Conservation (phyloP, 1,140 invertebrate species). For the Caerostris extrusa region DNA sequence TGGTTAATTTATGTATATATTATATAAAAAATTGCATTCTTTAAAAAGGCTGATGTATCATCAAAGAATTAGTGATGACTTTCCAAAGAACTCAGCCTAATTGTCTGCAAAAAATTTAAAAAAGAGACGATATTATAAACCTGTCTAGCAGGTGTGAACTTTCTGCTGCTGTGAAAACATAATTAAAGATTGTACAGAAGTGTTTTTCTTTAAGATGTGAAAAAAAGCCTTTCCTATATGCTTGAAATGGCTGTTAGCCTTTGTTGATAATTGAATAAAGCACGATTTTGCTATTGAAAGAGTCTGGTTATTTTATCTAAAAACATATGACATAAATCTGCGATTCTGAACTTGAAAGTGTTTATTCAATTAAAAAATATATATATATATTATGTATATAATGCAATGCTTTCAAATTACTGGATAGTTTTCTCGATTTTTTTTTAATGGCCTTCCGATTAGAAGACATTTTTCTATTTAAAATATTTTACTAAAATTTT, state of each 20-base stretch:
- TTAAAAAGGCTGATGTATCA: conserved; percentile 70
- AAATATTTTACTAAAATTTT: too few relatives aligned
- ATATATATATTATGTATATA: too few relatives aligned
- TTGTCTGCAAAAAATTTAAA: conserved; percentile 43
- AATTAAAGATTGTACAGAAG: conserved; percentile 75
- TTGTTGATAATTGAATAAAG: conserved; percentile 78
- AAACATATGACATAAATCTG: too few relatives aligned
- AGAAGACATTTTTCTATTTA: too few relatives aligned
- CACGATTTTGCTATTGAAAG: conserved; percentile 77
- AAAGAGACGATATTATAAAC: conserved; percentile 47
- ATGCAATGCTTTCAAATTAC: too few relatives aligned
- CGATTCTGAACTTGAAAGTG: too few relatives aligned
- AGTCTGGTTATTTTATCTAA: neutral
- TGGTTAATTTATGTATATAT: conserved; percentile 73
- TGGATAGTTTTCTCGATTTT: too few relatives aligned
- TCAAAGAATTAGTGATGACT: conserved; percentile 65
- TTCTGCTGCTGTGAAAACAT: conserved; percentile 60
- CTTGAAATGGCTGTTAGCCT: conserved; percentile 76
- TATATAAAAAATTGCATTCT: conserved; percentile 65
- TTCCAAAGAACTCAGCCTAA: conserved; percentile 72
- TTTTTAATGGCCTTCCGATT: too few relatives aligned
- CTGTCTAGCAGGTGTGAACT: conserved; percentile 57
- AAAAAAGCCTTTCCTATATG: conserved; percentile 77
- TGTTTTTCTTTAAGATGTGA: conserved; percentile 76
- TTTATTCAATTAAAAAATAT: too few relatives aligned